Conservation (phyloP, 2,113 vertebrate genomes). For the Pseudopipra pipra region DNA sequence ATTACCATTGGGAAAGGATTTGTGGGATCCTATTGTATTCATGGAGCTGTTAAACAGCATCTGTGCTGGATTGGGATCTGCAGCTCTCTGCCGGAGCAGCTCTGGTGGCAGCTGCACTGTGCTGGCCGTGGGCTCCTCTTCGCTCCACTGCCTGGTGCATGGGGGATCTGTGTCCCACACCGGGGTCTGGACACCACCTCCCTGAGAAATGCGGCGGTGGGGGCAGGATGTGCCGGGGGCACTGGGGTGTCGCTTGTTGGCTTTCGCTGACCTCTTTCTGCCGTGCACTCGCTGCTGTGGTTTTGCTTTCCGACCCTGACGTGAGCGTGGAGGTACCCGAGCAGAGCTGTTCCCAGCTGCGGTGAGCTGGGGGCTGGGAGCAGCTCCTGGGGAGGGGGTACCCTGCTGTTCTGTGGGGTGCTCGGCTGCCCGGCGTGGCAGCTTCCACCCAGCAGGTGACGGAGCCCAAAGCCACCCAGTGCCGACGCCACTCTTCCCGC, state of each 20-base stretch:
- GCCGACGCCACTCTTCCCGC: rapidly evolving
- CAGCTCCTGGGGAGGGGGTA: not conserved
- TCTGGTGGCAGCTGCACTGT: not conserved
- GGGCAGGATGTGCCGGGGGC: not conserved
- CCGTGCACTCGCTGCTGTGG: not conserved
- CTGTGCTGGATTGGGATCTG: not conserved
- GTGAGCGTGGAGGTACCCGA: not conserved
- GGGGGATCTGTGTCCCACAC: rapidly evolving
- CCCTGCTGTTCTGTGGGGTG: rapidly evolving
- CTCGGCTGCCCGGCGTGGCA: not conserved
- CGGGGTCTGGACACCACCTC: not conserved
- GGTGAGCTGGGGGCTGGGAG: not conserved
- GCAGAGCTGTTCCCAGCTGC: not conserved
- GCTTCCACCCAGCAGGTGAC: not conserved
- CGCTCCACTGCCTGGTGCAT: rapidly evolving
- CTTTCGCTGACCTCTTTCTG: not conserved
- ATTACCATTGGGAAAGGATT: not conserved
- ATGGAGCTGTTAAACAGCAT: not conserved
- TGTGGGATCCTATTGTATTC: constrained; percentile 11
- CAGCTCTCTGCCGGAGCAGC: not conserved
- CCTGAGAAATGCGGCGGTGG: rapidly evolving
- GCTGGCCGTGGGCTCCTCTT: not conserved
- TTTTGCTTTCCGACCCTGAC: not conserved
- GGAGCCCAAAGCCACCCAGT: not conserved
- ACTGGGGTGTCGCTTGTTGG: rapidly evolving